Evolutionary conservation across 2,888 invertebrate genomes (phyloP).

Genomic region (Leptarthrus brevirostris): DNA sequence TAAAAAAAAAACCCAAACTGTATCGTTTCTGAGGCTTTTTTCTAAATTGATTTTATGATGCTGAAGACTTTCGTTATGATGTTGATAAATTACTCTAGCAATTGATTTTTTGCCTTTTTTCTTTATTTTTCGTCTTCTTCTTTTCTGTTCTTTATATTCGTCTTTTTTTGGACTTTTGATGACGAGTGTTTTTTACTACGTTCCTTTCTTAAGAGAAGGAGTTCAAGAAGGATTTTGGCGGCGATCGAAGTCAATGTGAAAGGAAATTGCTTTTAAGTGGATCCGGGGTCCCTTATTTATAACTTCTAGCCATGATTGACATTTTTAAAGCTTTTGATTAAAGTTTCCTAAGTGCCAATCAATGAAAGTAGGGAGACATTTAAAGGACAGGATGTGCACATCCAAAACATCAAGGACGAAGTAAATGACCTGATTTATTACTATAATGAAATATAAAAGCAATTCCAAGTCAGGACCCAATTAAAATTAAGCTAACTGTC

Average conservation of each 20-base stretch:
- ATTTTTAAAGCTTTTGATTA: background rate
- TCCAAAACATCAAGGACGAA: background rate
- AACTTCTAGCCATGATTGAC: background rate
- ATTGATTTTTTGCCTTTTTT: slow-evolving; percentile 15
- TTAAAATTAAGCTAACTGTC: background rate
- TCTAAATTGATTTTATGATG: slow-evolving; percentile 44
- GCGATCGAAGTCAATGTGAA: slow-evolving; percentile 9
- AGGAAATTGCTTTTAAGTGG: slow-evolving; percentile 12
- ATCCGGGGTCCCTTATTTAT: background rate
- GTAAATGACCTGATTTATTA: background rate
- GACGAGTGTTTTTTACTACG: slow-evolving; percentile 10
- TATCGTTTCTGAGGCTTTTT: slow-evolving; percentile 30
- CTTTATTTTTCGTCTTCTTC: background rate
- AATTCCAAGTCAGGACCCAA: background rate
- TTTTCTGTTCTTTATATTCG: background rate
- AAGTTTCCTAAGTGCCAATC: slow-evolving; percentile 22
- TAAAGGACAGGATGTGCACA: background rate
- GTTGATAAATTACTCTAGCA: slow-evolving; percentile 41
- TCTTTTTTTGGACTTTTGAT: slow-evolving; percentile 18
- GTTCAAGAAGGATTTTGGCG: background rate
- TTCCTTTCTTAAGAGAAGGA: background rate
- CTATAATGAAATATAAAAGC: background rate
- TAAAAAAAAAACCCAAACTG: slow-evolving; percentile 8
- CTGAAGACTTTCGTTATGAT: slow-evolving; percentile 46
- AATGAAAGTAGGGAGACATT: background rate